Evolutionary conservation across 2,113 vertebrate species (phyloP).

Genomic region (Haemorhous mexicanus): DNA sequence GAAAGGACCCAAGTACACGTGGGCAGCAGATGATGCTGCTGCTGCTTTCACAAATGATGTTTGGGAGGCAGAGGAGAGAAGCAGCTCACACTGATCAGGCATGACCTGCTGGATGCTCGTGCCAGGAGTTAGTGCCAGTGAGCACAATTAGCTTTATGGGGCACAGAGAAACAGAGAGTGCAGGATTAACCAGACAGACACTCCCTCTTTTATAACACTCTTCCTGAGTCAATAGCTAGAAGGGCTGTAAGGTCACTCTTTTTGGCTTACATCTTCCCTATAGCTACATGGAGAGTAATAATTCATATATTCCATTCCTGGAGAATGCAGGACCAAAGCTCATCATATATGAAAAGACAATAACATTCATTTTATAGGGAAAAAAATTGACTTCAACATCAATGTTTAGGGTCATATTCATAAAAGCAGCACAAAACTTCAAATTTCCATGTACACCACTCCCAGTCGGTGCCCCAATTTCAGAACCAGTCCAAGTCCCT

Average conservation of each 20-base stretch:
- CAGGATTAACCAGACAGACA: not conserved
- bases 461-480: not conserved
- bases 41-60: not conserved
- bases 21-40: conserved; percentile 41
- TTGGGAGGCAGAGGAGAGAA: not conserved
- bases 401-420: not conserved
- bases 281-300: not conserved
- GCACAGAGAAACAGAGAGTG: not conserved
- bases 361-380: not conserved
- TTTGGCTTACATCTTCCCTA: not conserved
- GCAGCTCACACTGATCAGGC: not conserved
- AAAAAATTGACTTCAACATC: not conserved
- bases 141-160: not conserved
- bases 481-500: not conserved
- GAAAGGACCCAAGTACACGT: not conserved
- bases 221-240: not conserved
- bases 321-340: not conserved
- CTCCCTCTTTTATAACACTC: not conserved
- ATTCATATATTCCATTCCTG: not conserved
- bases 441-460: not conserved
- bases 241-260: not conserved
- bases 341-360: not conserved
- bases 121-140: not conserved
- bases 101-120: not conserved
- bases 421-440: not conserved